These are phyloP conservation scores for Cinclus cinclus DNA, from an alignment of 2,113 vertebrate genomes.

Conservation along the genomic window DNA sequence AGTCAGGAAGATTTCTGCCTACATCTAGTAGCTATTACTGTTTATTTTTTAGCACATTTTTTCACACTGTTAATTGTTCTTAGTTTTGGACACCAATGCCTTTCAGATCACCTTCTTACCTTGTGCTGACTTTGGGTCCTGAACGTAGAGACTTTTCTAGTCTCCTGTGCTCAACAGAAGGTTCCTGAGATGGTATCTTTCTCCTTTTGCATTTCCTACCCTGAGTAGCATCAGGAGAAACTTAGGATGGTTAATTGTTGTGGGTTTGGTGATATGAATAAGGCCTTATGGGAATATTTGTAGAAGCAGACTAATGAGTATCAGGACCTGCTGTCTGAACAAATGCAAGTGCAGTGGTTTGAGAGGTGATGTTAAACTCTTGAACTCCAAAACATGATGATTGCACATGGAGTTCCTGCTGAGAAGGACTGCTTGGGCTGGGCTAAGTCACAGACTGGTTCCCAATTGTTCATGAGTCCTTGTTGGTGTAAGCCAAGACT, in stretches of 20 bases:
- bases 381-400: background rate
- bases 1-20: background rate
- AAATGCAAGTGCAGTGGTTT: accelerated
- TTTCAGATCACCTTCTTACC: background rate
- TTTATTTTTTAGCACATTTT: background rate
- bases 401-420: background rate
- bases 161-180: background rate
- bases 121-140: background rate
- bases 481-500: background rate
- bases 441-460: background rate
- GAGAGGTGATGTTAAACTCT: background rate
- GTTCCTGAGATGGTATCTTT: background rate
- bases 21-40: background rate
- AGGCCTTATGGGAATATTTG: background rate
- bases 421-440: background rate
- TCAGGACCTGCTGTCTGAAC: background rate
- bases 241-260: background rate
- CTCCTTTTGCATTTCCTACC: background rate
- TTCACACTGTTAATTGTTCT: background rate
- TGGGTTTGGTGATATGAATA: background rate
- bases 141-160: background rate
- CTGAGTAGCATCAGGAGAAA: background rate
- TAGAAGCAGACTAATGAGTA: background rate
- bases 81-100: background rate
- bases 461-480: background rate